phyloP scores from a whole-genome alignment of 2,888 invertebrate species.

The Pristionchus japonicus region DNA sequence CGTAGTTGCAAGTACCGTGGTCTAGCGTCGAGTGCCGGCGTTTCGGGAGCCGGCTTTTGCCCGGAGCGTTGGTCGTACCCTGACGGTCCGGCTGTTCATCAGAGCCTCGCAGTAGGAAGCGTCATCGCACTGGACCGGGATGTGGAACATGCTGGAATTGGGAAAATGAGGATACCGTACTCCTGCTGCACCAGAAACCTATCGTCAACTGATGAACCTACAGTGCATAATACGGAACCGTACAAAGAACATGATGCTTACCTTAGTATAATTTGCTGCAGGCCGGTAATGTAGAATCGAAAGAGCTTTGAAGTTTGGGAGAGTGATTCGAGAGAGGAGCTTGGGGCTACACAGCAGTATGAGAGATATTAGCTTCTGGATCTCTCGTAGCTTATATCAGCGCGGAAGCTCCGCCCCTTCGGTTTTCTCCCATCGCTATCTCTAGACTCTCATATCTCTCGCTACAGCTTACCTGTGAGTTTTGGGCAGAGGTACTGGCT shows the following conservation, averaged over 20 bases:
- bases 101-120: constrained; percentile 19
- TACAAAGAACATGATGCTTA: background rate
- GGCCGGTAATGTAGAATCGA: background rate
- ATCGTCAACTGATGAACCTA: background rate
- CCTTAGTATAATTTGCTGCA: background rate
- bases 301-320: background rate
- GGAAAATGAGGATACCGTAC: background rate
- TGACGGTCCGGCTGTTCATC: background rate
- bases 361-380: background rate
- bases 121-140: constrained; percentile 40
- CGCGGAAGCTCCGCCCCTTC: background rate
- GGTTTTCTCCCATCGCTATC: background rate
- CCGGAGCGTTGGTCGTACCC: background rate
- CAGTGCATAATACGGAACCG: background rate
- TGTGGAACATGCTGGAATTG: constrained; percentile 45
- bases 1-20: background rate
- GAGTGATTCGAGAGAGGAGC: background rate
- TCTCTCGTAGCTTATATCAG: background rate
- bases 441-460: background rate
- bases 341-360: background rate
- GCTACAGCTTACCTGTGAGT: background rate
- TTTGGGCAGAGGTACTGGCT: background rate
- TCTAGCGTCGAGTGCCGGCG: background rate
- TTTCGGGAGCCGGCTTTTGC: background rate
- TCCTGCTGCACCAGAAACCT: background rate